Evolutionary conservation across 2,888 invertebrate genomes (phyloP).

Genomic region (Clunio marinus): DNA sequence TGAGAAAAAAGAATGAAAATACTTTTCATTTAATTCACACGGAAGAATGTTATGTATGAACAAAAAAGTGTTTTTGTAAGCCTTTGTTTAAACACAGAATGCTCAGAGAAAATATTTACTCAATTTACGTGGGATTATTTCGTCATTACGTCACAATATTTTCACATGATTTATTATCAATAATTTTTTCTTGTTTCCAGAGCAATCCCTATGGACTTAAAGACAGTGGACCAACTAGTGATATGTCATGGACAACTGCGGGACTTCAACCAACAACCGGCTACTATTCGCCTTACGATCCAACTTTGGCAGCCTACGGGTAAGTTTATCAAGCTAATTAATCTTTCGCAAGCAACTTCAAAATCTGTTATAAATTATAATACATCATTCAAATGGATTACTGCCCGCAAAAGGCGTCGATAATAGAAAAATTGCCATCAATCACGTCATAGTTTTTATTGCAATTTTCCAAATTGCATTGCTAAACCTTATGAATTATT

Average conservation of each 20-base stretch:
- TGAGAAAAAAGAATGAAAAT: not conserved
- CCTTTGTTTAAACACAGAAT: not conserved
- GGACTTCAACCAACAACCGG: slow-evolving; percentile 85
- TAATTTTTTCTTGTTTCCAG: slow-evolving; percentile 56
- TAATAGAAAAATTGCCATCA: slow-evolving; percentile 33
- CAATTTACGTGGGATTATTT: not conserved
- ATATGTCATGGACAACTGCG: slow-evolving; percentile 89
- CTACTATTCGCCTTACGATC: slow-evolving; percentile 84
- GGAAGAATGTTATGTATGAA: not conserved
- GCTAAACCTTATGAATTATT: slow-evolving; percentile 25
- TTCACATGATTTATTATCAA: not conserved
- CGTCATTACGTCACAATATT: not conserved
- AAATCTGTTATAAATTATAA: slow-evolving; percentile 6
- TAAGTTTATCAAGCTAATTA: slow-evolving; percentile 56
- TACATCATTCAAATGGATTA: slow-evolving; percentile 16
- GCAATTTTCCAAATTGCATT: slow-evolving; percentile 16
- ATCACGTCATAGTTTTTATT: slow-evolving; percentile 31
- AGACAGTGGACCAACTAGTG: slow-evolving; percentile 74
- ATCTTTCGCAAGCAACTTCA: slow-evolving; percentile 8
- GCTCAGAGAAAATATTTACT: not conserved
- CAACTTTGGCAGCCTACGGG: slow-evolving; percentile 89
- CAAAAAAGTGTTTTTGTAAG: not conserved
- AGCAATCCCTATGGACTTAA: slow-evolving; percentile 87
- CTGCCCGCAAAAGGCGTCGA: slow-evolving; percentile 33
- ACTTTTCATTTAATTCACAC: not conserved